Conservation (phyloP, 2,888 invertebrate genomes). For the Paralinhomoeus sp. region DNA sequence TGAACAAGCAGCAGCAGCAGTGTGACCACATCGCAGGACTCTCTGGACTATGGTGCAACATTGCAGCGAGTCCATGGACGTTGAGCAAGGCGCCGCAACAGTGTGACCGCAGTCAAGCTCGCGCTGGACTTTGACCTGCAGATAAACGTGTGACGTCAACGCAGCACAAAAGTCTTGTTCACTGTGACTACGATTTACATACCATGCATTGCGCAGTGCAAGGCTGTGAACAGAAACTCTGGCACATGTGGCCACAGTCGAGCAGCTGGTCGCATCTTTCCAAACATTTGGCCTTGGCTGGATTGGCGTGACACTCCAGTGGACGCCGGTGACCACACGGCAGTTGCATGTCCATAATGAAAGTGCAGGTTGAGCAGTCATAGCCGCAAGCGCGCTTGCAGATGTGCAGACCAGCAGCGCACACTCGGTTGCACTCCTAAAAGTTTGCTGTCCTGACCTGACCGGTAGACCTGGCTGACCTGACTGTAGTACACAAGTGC, state of each 20-base stretch:
- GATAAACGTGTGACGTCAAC: too few relatives aligned
- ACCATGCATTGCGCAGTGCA: constrained; percentile 8
- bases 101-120: constrained; percentile 15
- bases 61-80: too few relatives aligned
- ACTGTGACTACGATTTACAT: too few relatives aligned
- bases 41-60: too few relatives aligned
- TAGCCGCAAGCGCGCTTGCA: constrained; percentile 35
- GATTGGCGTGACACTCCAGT: constrained; percentile 8
- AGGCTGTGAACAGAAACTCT: constrained; percentile 30
- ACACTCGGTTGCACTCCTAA: constrained; percentile 33
- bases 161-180: too few relatives aligned
- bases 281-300: constrained; percentile 12
- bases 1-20: too few relatives aligned
- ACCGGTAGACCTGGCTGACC: too few relatives aligned
- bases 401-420: constrained; percentile 30
- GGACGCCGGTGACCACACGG: constrained; percentile 7
- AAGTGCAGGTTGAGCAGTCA: constrained; percentile 9
- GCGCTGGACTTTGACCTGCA: constrained; percentile 6
- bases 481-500: too few relatives aligned
- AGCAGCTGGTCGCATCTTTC: constrained; percentile 19
- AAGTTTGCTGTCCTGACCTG: too few relatives aligned
- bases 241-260: constrained; percentile 35
- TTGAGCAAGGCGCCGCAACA: too few relatives aligned
- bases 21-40: too few relatives aligned
- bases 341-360: constrained; percentile 8